Percentiles rank a stretch among this genome's conserved stretches.
These are phyloP conservation scores for Spisula subtruncata DNA, from an alignment of 2,888 invertebrate genomes.

Conservation along the genomic window DNA sequence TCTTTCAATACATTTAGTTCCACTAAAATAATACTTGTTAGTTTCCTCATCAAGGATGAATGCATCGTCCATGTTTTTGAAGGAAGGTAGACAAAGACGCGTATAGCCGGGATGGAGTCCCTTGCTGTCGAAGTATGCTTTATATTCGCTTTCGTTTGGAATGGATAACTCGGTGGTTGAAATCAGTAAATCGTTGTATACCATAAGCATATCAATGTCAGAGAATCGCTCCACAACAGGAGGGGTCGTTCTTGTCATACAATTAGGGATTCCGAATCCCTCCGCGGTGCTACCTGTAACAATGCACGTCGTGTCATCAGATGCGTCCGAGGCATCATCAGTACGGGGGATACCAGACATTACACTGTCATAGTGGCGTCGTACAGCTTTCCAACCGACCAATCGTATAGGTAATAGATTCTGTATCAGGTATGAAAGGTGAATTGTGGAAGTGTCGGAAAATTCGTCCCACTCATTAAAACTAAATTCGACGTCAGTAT, in stretches of 20 bases:
- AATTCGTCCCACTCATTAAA: slow-evolving; percentile 55
- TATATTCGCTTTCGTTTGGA: slow-evolving; percentile 28
- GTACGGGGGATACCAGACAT: not conserved
- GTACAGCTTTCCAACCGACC: slow-evolving; percentile 37
- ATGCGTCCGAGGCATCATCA: not conserved
- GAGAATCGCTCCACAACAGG: slow-evolving; percentile 44
- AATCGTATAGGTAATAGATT: slow-evolving; percentile 55
- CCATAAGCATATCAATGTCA: slow-evolving; percentile 53
- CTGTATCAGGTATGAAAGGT: slow-evolving; percentile 58
- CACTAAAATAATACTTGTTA: slow-evolving; percentile 51
- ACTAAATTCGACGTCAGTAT: slow-evolving; percentile 34
- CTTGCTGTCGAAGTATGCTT: slow-evolving; percentile 47
- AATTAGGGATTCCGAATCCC: slow-evolving; percentile 57
- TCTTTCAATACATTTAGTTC: slow-evolving; percentile 32
- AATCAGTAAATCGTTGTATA: not conserved
- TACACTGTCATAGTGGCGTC: slow-evolving; percentile 33
- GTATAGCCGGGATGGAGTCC: slow-evolving; percentile 52
- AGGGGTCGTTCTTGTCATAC: slow-evolving; percentile 29
- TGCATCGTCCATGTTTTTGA: slow-evolving; percentile 38
- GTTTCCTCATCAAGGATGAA: slow-evolving; percentile 44
- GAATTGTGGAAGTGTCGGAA: slow-evolving; percentile 47
- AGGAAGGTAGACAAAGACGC: slow-evolving; percentile 37
- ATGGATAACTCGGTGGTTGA: slow-evolving; percentile 13
- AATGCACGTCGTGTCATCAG: not conserved
- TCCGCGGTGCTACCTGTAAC: slow-evolving; percentile 59